Evolutionary conservation across 2,797 vertebrate species (phyloP).

Genomic region (Antrozous pallidus): DNA sequence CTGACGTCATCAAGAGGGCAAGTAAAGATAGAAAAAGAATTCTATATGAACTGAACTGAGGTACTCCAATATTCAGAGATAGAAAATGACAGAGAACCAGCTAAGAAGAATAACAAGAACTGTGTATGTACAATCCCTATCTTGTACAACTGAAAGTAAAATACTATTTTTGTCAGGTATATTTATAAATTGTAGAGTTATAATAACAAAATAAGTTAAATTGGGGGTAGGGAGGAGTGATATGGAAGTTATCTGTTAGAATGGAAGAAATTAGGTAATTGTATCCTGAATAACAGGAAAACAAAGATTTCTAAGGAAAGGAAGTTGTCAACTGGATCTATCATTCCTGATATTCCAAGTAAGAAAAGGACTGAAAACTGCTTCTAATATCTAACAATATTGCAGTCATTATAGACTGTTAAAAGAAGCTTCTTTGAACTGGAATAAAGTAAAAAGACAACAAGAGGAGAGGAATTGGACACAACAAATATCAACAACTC

Average conservation of each 20-base stretch:
- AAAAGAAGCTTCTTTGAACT: background rate
- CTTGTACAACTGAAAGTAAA: background rate
- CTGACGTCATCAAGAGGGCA: background rate
- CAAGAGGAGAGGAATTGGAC: background rate
- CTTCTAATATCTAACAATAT: background rate
- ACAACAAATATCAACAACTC: background rate
- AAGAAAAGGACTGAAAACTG: background rate
- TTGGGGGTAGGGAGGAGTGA: background rate
- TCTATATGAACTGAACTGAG: background rate
- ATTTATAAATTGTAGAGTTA: background rate
- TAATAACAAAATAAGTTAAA: background rate
- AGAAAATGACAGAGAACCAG: background rate
- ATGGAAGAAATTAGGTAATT: background rate
- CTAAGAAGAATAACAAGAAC: background rate
- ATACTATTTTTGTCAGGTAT: background rate
- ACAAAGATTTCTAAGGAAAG: background rate
- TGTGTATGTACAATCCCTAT: no score
- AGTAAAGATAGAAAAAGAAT: background rate
- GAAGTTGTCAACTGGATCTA: background rate
- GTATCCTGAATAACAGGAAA: background rate
- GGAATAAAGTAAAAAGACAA: background rate
- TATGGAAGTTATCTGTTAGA: background rate
- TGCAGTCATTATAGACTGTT: background rate
- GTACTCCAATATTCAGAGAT: background rate
- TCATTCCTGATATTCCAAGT: background rate